Evolutionary conservation across 2,113 vertebrate species (phyloP).

Genomic region (Hydrolagus affinis): DNA sequence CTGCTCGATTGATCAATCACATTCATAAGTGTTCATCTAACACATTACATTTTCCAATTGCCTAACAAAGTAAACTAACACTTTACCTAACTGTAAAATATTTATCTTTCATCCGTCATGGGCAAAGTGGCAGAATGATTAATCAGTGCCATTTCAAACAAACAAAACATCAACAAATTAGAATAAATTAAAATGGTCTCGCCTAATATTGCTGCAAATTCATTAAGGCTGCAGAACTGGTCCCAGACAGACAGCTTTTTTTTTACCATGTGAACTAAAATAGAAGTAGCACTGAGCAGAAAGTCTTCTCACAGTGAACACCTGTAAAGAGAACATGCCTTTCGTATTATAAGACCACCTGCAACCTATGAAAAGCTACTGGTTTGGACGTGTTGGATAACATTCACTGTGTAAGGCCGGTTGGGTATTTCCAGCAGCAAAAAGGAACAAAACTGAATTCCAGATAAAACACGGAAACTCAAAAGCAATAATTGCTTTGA

Average conservation of each 20-base stretch:
- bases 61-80: not conserved
- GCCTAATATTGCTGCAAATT: slow-evolving; percentile 11
- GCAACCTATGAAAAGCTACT: not conserved
- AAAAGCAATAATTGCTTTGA: not conserved
- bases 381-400: slow-evolving; percentile 34
- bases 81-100: not conserved
- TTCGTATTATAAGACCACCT: not conserved
- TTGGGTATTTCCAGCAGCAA: slow-evolving; percentile 60
- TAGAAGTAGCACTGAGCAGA: not conserved
- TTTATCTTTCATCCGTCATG: not conserved
- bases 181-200: slow-evolving; percentile 23
- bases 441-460: slow-evolving; percentile 39
- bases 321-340: not conserved
- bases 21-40: not conserved
- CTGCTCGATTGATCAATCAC: not conserved
- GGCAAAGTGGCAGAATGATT: not conserved
- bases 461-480: slow-evolving; percentile 18
- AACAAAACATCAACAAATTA: not conserved
- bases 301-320: slow-evolving; percentile 4
- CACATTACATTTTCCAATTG: not conserved
- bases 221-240: slow-evolving; percentile 22
- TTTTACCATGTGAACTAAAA: not conserved
- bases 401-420: slow-evolving; percentile 62
- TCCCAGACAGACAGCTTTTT: slow-evolving; percentile 20
- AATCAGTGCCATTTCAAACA: not conserved